Percentiles rank a stretch among this genome's conserved stretches.
These are phyloP conservation scores for Podiceps cristatus DNA, from an alignment of 2,113 vertebrate genomes.

Conservation along the genomic window DNA sequence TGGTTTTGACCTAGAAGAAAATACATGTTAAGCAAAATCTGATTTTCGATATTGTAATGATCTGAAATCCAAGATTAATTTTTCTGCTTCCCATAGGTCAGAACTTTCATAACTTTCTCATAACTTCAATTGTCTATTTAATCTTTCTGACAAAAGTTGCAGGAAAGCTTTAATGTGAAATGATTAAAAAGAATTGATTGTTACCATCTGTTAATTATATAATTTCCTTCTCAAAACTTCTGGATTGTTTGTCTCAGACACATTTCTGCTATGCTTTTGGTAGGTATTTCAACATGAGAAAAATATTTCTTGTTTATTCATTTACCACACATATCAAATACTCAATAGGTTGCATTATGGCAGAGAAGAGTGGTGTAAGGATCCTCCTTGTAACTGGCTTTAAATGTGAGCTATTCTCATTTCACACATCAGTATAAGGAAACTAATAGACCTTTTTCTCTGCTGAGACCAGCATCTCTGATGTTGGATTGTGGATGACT, in stretches of 20 bases:
- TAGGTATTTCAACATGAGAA: background rate
- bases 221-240: background rate
- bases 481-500: background rate
- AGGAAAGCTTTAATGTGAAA: background rate
- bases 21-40: background rate
- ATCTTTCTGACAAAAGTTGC: background rate
- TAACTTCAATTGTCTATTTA: background rate
- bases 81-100: background rate
- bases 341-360: background rate
- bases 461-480: background rate
- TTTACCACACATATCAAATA: background rate
- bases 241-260: background rate
- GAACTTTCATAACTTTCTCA: background rate
- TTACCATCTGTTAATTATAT: background rate
- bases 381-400: background rate
- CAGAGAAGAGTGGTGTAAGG: background rate
- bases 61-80: background rate
- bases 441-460: background rate
- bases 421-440: background rate
- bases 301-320: background rate
- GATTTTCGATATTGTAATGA: background rate
- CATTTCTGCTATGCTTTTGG: background rate
- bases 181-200: background rate
- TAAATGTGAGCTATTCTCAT: background rate
- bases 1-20: background rate